Percentiles rank a stretch among this genome's conserved stretches.
These are phyloP conservation scores for Neogobius melanostomus DNA, from an alignment of 2,113 vertebrate species.

Conservation along the genomic window DNA sequence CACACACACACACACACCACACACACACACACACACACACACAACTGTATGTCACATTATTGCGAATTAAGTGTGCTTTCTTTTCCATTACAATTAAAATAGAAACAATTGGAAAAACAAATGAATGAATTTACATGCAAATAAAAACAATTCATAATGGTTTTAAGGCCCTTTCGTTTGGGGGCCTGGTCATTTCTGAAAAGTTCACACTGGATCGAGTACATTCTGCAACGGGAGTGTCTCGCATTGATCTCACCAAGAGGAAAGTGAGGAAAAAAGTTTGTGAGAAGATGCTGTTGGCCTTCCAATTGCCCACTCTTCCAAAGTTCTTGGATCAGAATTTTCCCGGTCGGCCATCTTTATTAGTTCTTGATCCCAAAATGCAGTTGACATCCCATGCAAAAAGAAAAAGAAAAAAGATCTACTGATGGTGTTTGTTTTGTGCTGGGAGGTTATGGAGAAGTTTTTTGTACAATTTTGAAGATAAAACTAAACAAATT, in stretches of 20 bases:
- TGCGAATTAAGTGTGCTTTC: slow-evolving; percentile 85
- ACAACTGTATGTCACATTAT: slow-evolving; percentile 74
- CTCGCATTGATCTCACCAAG: slow-evolving; percentile 50
- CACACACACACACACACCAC: too few relatives aligned
- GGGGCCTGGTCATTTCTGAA: slow-evolving; percentile 61
- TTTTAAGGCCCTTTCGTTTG: slow-evolving; percentile 50
- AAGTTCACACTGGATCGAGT: slow-evolving; percentile 62
- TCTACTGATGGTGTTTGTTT: slow-evolving; percentile 48
- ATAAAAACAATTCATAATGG: slow-evolving; percentile 63
- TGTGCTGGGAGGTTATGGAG: slow-evolving; percentile 26
- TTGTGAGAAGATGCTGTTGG: slow-evolving; percentile 39
- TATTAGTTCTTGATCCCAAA: slow-evolving; percentile 37
- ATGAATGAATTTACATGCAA: slow-evolving; percentile 71
- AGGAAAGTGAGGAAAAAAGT: slow-evolving; percentile 35
- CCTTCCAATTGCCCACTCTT: slow-evolving; percentile 52
- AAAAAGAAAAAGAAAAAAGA: slow-evolving; percentile 7
- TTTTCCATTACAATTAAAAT: slow-evolving; percentile 68
- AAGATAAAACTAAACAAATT: slow-evolving; percentile 31
- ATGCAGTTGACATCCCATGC: slow-evolving; percentile 61
- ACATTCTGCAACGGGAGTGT: slow-evolving; percentile 69
- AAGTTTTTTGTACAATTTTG: slow-evolving; percentile 61
- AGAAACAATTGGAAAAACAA: slow-evolving; percentile 49
- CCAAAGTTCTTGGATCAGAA: slow-evolving; percentile 50
- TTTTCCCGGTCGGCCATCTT: slow-evolving; percentile 31
- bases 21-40: background rate